Evolutionary conservation across 2,113 vertebrate species (phyloP).

Genomic region (Bungarus multicinctus): DNA sequence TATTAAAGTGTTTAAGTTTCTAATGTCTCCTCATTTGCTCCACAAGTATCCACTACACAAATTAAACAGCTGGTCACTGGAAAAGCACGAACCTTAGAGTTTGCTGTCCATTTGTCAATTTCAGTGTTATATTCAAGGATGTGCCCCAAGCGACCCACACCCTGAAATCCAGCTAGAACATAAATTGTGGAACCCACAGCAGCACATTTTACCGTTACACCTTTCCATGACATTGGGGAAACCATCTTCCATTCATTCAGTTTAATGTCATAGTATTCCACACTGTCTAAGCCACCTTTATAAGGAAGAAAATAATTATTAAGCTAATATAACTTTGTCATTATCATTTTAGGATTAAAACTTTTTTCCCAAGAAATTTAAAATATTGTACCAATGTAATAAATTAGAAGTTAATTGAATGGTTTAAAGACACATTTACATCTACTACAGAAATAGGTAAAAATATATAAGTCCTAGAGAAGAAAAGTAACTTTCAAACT

Average conservation of each 20-base stretch:
- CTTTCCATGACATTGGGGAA: conserved; percentile 93
- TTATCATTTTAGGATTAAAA: neutral
- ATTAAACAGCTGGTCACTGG: conserved; percentile 95
- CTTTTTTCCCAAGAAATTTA: neutral
- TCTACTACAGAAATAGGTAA: neutral
- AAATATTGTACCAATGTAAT: neutral
- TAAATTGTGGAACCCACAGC: conserved; percentile 89
- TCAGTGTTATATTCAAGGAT: conserved; percentile 94
- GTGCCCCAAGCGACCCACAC: conserved; percentile 91
- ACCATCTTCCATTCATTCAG: conserved; percentile 91
- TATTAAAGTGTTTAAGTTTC: conserved; percentile 69
- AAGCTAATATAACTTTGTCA: neutral
- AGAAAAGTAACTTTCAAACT: neutral
- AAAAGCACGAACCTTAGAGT: conserved; percentile 93
- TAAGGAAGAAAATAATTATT: conserved; percentile 43
- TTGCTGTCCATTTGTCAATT: conserved; percentile 91
- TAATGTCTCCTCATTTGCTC: conserved; percentile 90
- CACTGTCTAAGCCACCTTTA: conserved; percentile 90
- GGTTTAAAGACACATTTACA: neutral
- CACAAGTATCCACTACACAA: conserved; percentile 95
- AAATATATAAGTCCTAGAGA: neutral
- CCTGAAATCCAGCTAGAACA: conserved; percentile 94
- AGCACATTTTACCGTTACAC: conserved; percentile 94
- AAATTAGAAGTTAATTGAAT: neutral
- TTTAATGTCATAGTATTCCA: conserved; percentile 94